These are phyloP conservation scores for Cryptoprocta ferox DNA, from an alignment of 2,797 vertebrate genomes.

Conservation along the genomic window DNA sequence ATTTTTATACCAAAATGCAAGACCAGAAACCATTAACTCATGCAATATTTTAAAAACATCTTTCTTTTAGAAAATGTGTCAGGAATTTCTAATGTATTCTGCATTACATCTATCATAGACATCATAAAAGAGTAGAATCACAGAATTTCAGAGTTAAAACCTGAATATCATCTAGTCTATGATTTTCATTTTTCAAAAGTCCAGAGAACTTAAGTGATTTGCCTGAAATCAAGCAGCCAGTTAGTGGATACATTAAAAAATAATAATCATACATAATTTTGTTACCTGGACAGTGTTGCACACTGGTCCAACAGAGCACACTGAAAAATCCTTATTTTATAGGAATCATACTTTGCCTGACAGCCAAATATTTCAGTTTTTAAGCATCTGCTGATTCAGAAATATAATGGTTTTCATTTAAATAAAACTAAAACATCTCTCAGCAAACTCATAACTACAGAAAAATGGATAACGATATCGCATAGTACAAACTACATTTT, in stretches of 20 bases:
- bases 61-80: slow-evolving; percentile 43
- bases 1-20: slow-evolving; percentile 58
- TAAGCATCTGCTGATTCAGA: slow-evolving; percentile 62
- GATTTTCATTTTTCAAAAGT: slow-evolving; percentile 44
- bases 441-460: slow-evolving; percentile 40
- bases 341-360: slow-evolving; percentile 2
- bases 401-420: slow-evolving; percentile 51
- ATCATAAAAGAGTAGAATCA: slow-evolving; percentile 14
- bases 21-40: slow-evolving; percentile 35
- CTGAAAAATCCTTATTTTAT: not conserved
- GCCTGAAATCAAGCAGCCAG: slow-evolving; percentile 14
- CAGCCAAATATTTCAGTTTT: slow-evolving; percentile 45
- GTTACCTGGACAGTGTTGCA: slow-evolving; percentile 31
- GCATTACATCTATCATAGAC: not conserved
- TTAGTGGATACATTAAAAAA: slow-evolving; percentile 44
- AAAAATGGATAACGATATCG: slow-evolving; percentile 59
- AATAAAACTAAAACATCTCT: slow-evolving; percentile 63
- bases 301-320: not conserved
- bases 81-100: slow-evolving; percentile 40
- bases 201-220: slow-evolving; percentile 22
- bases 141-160: slow-evolving; percentile 21
- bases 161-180: not conserved
- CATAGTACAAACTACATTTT: slow-evolving; percentile 71
- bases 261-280: slow-evolving; percentile 43
- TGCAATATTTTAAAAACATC: not conserved